A percentile compares a stretch with the other conserved stretches of the same genome.
phyloP scores from a whole-genome alignment of 2,797 vertebrate genomes.

The Ctenopoma multispine region DNA sequence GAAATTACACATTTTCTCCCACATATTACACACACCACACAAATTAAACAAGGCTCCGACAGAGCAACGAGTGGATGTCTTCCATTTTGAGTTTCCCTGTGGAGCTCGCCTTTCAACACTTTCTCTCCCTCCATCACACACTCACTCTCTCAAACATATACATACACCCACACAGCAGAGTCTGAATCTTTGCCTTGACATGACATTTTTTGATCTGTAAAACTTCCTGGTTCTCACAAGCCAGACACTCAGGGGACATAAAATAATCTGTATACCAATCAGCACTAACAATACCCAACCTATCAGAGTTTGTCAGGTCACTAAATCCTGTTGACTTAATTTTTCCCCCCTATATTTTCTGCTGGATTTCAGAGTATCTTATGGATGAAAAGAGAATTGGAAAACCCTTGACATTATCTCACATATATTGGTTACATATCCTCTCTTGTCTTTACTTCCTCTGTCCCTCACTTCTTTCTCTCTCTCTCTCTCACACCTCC shows the following conservation, averaged over 20 bases:
- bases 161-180: neutral
- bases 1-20: slow-evolving; percentile 53
- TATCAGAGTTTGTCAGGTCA: slow-evolving; percentile 48
- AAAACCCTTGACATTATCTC: slow-evolving; percentile 64
- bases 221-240: slow-evolving; percentile 51
- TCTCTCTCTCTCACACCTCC: slow-evolving; percentile 23
- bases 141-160: neutral
- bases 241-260: slow-evolving; percentile 60
- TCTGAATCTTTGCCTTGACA: neutral
- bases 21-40: no score
- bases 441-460: neutral
- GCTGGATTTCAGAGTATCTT: slow-evolving; percentile 16
- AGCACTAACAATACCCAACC: slow-evolving; percentile 38
- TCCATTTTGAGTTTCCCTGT: slow-evolving; percentile 61
- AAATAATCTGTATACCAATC: slow-evolving; percentile 65
- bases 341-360: slow-evolving; percentile 10
- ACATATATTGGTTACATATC: slow-evolving; percentile 61
- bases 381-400: slow-evolving; percentile 35
- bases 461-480: neutral
- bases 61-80: slow-evolving; percentile 51
- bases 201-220: slow-evolving; percentile 2
- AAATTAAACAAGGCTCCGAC: slow-evolving; percentile 58
- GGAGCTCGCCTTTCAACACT: slow-evolving; percentile 65
- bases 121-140: slow-evolving; percentile 4
- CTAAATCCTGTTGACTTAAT: slow-evolving; percentile 61